Base-by-base conservation (phyloP, 1,140 invertebrate species). In the Drosophila truncata region DNA sequence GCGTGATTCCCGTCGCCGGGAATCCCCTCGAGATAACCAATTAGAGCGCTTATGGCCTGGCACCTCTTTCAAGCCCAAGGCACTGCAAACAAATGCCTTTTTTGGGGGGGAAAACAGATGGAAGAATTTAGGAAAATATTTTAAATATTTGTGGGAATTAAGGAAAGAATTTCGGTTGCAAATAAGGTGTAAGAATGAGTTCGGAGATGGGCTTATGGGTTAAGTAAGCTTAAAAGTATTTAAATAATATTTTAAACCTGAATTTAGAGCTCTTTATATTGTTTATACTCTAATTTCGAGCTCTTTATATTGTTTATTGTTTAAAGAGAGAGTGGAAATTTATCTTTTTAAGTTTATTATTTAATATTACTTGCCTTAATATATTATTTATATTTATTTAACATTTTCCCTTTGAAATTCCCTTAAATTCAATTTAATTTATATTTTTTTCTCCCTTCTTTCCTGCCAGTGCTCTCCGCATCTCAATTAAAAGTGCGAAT, bases 401-500 rank as follows among this genome's bases (percentile, higher is more conserved):
- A 25, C 2, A 10, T n/a, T 18, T 10, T 3, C 8, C 8, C 9
- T 7, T 8, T 11, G 1, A 37, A 23, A 35, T 23, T 54, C 18
- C 13, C 8, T 2, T 23, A 11, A 54, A 35, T 16, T 16, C 10
- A 23, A 23, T 1, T 37, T 35, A 4, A 23, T 5, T 31, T 4
- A 37, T 7, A 23, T 37, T 37, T 37, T 14, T 0, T 10, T 0
- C 13, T 10, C 20, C 4, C 20, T 7, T 14, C 18, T 62, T 27
- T 31, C 35, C 29, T 47, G 9, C n/a, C 58, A 50, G 61, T 60
- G 54, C 27, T 16, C 14, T 18, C 37, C 37, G 42, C 47, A 35
- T 58, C 61, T 61, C 74, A 77, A 77, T 79, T 80, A 78, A 76
- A 78, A 82, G 62, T 82, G 82, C 70, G 44, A 79, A 71, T 79